phyloP scores from a whole-genome alignment of 2,797 vertebrate genomes.

The Ataeniobius toweri region DNA sequence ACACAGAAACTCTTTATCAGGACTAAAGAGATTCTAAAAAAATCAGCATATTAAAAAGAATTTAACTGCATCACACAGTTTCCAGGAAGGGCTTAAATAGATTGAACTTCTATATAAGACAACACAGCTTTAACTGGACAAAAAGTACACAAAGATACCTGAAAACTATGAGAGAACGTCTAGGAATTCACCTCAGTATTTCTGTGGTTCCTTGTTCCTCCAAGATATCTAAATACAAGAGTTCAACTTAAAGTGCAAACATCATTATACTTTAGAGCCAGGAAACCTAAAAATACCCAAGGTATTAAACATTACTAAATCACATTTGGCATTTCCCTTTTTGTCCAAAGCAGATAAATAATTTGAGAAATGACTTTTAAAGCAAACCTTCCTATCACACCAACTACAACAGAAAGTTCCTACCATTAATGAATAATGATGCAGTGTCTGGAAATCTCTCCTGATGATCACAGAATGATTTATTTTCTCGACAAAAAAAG shows the following conservation, averaged over 20 bases:
- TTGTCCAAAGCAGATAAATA: not conserved
- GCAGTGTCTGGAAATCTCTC: not conserved
- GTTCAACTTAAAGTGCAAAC: not conserved
- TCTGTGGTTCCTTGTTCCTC: not conserved
- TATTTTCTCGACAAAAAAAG: not conserved
- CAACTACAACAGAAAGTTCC: not conserved
- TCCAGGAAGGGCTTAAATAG: not conserved
- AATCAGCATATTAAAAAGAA: not conserved
- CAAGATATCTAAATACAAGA: not conserved
- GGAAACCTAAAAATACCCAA: not conserved
- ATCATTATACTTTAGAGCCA: not conserved
- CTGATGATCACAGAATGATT: not conserved
- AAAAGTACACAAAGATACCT: not conserved
- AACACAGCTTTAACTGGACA: not conserved
- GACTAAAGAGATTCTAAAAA: not conserved
- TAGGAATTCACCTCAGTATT: constrained; percentile 14
- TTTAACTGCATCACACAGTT: not conserved
- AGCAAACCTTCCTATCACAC: not conserved
- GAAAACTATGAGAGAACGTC: not conserved
- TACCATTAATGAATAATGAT: not conserved
- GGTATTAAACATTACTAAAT: not conserved
- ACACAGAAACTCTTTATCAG: not conserved
- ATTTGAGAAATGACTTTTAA: not conserved
- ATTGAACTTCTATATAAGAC: not conserved
- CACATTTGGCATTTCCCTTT: not conserved